These are phyloP conservation scores for Neogobius melanostomus DNA, from an alignment of 2,113 vertebrate genomes.

Conservation along the genomic window DNA sequence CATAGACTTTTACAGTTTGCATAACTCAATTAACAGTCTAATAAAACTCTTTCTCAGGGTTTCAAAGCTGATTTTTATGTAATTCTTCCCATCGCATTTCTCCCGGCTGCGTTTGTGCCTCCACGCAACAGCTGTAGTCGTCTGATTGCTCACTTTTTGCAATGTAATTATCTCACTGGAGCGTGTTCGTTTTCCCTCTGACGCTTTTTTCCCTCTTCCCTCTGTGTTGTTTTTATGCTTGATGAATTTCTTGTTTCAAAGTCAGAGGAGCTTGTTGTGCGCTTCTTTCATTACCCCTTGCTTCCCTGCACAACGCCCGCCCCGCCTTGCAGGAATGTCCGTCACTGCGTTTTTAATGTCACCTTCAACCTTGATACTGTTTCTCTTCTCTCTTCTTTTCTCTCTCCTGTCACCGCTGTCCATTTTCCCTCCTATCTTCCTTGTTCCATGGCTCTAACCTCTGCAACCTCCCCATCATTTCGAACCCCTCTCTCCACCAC, in stretches of 20 bases:
- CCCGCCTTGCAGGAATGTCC: slow-evolving; percentile 63
- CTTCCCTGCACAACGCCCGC: slow-evolving; percentile 51
- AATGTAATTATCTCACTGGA: slow-evolving; percentile 43
- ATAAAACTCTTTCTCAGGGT: slow-evolving; percentile 54
- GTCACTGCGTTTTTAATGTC: slow-evolving; percentile 42
- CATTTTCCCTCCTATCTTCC: slow-evolving; percentile 57
- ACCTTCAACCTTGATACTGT: slow-evolving; percentile 73
- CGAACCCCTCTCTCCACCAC: slow-evolving; percentile 33
- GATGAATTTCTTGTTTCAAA: slow-evolving; percentile 35
- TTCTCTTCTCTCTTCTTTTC: slow-evolving; percentile 61
- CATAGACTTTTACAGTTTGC: slow-evolving; percentile 28
- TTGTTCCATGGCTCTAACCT: slow-evolving; percentile 60
- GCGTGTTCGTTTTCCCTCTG: background rate
- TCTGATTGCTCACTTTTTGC: slow-evolving; percentile 34
- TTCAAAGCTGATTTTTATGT: slow-evolving; percentile 25
- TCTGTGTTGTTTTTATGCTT: slow-evolving; percentile 23
- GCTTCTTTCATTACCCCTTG: slow-evolving; percentile 20
- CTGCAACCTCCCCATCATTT: slow-evolving; percentile 62
- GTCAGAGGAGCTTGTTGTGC: slow-evolving; percentile 26
- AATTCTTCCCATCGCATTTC: slow-evolving; percentile 37
- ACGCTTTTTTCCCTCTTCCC: background rate
- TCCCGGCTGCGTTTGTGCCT: slow-evolving; percentile 19
- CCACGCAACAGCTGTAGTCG: slow-evolving; percentile 42
- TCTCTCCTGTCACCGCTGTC: slow-evolving; percentile 52
- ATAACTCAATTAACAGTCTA: slow-evolving; percentile 55